Conservation (phyloP, 2,797 vertebrate genomes). For the Macroramphosus scolopax region DNA sequence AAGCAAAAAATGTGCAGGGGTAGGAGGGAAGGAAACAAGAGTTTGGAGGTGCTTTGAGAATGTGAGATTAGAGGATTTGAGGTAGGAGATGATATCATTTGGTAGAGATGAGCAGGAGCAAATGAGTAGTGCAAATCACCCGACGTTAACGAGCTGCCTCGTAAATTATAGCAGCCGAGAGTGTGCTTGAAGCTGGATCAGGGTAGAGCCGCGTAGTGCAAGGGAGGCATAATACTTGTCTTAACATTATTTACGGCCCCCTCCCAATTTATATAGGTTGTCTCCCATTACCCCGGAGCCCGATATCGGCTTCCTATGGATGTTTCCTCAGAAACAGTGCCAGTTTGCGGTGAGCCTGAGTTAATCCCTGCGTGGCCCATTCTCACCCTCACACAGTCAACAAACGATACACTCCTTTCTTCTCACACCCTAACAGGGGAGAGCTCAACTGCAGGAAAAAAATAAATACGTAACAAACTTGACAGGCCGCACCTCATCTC, state of each 20-base stretch:
- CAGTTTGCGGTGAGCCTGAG: slow-evolving; percentile 34
- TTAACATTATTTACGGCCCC: slow-evolving; percentile 68
- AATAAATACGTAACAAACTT: neutral
- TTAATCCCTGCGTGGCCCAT: slow-evolving; percentile 30
- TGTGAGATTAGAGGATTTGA: slow-evolving; percentile 69
- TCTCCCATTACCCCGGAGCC: slow-evolving; percentile 28
- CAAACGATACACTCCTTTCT: slow-evolving; percentile 8
- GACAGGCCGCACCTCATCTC: too few species aligned
- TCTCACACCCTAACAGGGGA: too few species aligned
- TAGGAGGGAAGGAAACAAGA: slow-evolving; percentile 40
- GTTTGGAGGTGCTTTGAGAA: slow-evolving; percentile 50
- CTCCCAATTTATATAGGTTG: slow-evolving; percentile 46
- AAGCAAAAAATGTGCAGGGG: slow-evolving; percentile 12
- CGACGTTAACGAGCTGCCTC: slow-evolving; percentile 78
- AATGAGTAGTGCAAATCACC: slow-evolving; percentile 81
- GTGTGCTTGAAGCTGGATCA: slow-evolving; percentile 44
- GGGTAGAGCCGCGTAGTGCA: slow-evolving; percentile 40
- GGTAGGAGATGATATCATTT: slow-evolving; percentile 78
- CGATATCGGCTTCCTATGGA: slow-evolving; percentile 35
- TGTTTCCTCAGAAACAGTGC: slow-evolving; percentile 35
- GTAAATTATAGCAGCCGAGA: slow-evolving; percentile 73
- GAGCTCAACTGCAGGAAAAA: slow-evolving; percentile 9
- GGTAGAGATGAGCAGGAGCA: slow-evolving; percentile 73
- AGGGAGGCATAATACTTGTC: slow-evolving; percentile 63
- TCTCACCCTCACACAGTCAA: slow-evolving; percentile 14